These are phyloP conservation scores for Epiperipatus broadwayi DNA, from an alignment of 2,888 invertebrate species.

Conservation along the genomic window DNA sequence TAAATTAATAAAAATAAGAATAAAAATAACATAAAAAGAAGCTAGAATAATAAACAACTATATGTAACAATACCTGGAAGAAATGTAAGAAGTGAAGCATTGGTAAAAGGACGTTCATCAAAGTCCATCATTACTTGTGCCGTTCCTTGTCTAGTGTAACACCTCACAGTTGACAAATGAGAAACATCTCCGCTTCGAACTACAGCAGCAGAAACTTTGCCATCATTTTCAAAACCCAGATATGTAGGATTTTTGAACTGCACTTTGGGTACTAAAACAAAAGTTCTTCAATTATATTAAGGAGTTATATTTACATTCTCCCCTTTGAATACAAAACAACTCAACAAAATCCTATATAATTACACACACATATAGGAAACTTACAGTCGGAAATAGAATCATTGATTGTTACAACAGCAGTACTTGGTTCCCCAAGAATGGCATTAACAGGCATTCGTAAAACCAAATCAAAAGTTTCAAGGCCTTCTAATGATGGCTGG, in stretches of 20 bases:
- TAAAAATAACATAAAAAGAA: neutral
- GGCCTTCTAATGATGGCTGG: conserved; percentile 25
- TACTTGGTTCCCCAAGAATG: conserved; percentile 23
- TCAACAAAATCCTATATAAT: no score
- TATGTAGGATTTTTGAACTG: conserved; percentile 24
- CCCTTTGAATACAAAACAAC: no score
- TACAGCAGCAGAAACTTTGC: conserved; percentile 22
- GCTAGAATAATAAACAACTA: neutral
- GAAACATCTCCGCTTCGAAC: conserved; percentile 25
- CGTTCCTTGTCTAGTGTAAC: conserved; percentile 27
- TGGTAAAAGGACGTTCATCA: conserved; percentile 25
- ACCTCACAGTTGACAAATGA: conserved; percentile 24
- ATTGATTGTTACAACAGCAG: conserved; percentile 24
- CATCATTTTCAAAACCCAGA: conserved; percentile 24
- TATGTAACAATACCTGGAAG: conserved; percentile 21
- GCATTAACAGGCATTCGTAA: conserved; percentile 25
- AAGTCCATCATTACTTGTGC: conserved; percentile 24
- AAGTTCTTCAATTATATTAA: no score
- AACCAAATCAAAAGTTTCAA: conserved; percentile 25
- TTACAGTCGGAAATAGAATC: conserved; percentile 27
- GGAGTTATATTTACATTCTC: no score
- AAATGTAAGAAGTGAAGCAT: conserved; percentile 24
- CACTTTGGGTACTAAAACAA: conserved; percentile 26
- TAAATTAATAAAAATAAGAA: no score
- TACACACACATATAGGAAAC: conserved; percentile 17